Evolutionary conservation across 2,888 invertebrate species (phyloP).

Genomic region (Phorcus lineatus): DNA sequence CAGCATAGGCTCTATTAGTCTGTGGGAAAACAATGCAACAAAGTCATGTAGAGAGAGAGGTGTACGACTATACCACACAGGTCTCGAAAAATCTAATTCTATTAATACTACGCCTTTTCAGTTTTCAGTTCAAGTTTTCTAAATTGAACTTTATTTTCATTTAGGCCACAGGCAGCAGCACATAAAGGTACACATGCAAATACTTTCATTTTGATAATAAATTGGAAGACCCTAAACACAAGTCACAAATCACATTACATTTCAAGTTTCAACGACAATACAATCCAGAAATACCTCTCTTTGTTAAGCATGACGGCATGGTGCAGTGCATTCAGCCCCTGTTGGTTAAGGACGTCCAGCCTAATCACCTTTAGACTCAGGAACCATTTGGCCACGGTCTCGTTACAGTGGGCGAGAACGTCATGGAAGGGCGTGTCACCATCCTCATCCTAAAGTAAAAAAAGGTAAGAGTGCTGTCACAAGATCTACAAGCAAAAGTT

Average conservation of each 20-base stretch:
- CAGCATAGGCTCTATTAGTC: neutral
- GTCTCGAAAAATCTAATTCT: too few relatives aligned
- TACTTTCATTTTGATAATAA: too few relatives aligned
- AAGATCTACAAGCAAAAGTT: neutral
- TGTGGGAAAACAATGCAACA: neutral
- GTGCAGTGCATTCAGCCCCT: neutral
- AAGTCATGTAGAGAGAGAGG: neutral
- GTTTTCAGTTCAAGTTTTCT: too few relatives aligned
- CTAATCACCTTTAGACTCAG: neutral
- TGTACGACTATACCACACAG: too few relatives aligned
- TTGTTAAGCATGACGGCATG: neutral
- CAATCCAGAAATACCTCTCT: neutral
- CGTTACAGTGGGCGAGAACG: neutral
- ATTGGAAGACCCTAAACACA: too few relatives aligned
- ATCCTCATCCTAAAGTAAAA: neutral
- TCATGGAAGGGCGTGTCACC: conserved; percentile 7
- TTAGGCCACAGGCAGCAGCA: too few relatives aligned
- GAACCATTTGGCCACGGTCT: neutral
- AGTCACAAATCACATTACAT: neutral
- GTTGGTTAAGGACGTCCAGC: neutral
- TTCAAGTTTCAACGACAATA: neutral
- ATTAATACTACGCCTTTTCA: too few relatives aligned
- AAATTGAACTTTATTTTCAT: too few relatives aligned
- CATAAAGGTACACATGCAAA: too few relatives aligned
- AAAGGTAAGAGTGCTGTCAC: neutral